Conservation (phyloP, 2,888 invertebrate species). For the Drosophila nigritarsus region DNA sequence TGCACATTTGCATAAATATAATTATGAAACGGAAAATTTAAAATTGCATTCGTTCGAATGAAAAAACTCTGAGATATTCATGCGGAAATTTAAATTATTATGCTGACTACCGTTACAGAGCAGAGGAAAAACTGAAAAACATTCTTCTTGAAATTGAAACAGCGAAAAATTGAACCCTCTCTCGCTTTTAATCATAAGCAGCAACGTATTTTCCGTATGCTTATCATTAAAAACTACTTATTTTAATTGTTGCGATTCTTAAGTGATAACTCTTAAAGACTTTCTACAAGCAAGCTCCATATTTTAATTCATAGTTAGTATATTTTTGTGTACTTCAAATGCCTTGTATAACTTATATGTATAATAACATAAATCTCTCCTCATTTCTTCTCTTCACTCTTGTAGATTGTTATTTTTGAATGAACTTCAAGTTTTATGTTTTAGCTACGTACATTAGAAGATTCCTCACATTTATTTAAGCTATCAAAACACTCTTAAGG, state of each 20-base stretch:
- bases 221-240: not conserved
- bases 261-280: not conserved
- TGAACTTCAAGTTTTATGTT: not conserved
- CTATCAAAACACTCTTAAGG: not conserved
- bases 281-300: not conserved
- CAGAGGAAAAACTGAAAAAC: slow-evolving; percentile 30
- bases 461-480: not conserved
- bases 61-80: slow-evolving; percentile 54
- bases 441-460: not conserved
- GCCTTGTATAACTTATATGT: not conserved
- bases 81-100: slow-evolving; percentile 64
- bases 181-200: too few relatives aligned
- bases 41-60: slow-evolving; percentile 63
- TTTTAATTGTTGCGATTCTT: not conserved
- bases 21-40: slow-evolving; percentile 74
- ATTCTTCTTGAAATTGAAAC: not conserved
- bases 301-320: not conserved
- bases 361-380: not conserved
- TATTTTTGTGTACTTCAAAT: not conserved
- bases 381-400: not conserved
- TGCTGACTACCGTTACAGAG: slow-evolving; percentile 43
- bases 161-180: not conserved
- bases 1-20: slow-evolving; percentile 80
- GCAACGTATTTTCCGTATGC: too few relatives aligned
- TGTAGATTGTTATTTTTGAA: not conserved